Evolutionary conservation across 2,797 vertebrate species (phyloP).

Genomic region (Poecilia picta): DNA sequence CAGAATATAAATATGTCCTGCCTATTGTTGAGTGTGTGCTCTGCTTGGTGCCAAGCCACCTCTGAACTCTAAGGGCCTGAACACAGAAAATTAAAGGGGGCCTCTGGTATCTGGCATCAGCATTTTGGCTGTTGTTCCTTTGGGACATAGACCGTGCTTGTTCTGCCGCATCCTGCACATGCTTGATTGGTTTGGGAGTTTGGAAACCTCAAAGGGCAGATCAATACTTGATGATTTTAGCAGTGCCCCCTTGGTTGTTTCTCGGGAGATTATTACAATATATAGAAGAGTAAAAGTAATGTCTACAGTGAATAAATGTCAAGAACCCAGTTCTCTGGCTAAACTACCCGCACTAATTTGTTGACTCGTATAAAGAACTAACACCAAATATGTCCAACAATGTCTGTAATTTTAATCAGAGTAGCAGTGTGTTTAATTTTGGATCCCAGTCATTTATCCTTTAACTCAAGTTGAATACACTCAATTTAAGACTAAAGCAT

Average conservation of each 20-base stretch:
- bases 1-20: not conserved
- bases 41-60: not conserved
- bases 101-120: constrained; percentile 14
- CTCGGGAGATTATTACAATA: not conserved
- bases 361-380: not conserved
- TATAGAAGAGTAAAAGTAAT: not conserved
- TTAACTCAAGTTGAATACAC: not conserved
- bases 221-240: not conserved
- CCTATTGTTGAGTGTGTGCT: not conserved
- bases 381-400: constrained; percentile 1
- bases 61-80: not conserved
- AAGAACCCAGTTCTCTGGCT: not conserved
- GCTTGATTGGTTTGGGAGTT: constrained; percentile 5
- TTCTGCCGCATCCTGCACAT: constrained; percentile 14
- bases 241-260: not conserved
- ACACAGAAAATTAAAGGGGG: not conserved
- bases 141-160: constrained; percentile 9
- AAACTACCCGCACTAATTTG: not conserved
- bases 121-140: constrained; percentile 4
- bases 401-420: not conserved
- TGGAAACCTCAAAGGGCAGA: constrained; percentile 5
- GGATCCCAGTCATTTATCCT: not conserved
- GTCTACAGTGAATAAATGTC: not conserved
- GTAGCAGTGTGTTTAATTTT: not conserved
- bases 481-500: not conserved